These are phyloP conservation scores for Oreotrochilus melanogaster DNA, from an alignment of 2,113 vertebrate genomes.

Conservation along the genomic window DNA sequence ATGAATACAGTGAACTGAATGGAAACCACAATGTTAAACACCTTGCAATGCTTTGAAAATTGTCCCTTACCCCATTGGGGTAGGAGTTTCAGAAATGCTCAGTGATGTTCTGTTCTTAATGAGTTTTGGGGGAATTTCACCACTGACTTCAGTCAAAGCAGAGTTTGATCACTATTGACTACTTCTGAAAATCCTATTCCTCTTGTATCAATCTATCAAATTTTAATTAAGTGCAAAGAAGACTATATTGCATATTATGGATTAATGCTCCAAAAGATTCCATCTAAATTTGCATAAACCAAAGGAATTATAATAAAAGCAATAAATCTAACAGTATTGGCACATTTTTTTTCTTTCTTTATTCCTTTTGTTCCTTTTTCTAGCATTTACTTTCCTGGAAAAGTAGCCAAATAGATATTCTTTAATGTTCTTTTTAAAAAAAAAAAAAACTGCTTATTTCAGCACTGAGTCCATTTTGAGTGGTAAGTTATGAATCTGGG, in stretches of 20 bases:
- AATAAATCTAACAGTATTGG: not conserved
- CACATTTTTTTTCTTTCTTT: conserved; percentile 9
- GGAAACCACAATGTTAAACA: not conserved
- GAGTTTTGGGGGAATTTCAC: not conserved
- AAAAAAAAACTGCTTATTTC: not conserved
- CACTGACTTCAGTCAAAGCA: not conserved
- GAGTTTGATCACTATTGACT: not conserved
- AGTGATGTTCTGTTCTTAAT: not conserved
- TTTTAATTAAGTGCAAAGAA: conserved; percentile 20
- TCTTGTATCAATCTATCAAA: not conserved
- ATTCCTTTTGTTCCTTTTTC: not conserved
- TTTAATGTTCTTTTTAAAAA: not conserved
- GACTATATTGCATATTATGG: not conserved
- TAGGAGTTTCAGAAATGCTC: not conserved
- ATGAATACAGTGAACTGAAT: not conserved
- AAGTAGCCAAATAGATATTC: not conserved
- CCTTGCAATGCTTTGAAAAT: not conserved
- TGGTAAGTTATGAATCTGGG: not conserved
- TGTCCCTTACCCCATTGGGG: not conserved
- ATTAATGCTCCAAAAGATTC: not conserved
- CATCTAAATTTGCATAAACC: conserved; percentile 20
- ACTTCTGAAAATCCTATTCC: not conserved
- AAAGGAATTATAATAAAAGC: conserved; percentile 1
- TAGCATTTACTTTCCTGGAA: not conserved
- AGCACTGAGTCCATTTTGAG: not conserved